Conservation (phyloP, 2,113 vertebrate species). For the Tupaia tana region DNA sequence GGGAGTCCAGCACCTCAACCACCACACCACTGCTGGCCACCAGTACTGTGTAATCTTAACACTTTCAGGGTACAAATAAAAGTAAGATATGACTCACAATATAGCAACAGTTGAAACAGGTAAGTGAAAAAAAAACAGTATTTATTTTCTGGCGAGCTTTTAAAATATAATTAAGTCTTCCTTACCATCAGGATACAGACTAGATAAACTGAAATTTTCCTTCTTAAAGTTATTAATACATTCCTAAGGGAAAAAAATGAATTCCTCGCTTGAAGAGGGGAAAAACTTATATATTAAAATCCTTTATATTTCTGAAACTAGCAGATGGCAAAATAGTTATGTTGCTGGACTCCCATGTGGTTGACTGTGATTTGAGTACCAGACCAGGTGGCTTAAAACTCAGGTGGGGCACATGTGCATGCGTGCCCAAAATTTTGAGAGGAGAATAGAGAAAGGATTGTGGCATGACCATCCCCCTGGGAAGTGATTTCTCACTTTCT, state of each 20-base stretch:
- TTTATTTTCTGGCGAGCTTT: slow-evolving; percentile 28
- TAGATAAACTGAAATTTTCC: background rate
- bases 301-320: background rate
- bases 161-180: slow-evolving; percentile 30
- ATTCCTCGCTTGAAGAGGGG: background rate
- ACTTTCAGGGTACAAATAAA: background rate
- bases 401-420: no score
- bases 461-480: no score
- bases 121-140: background rate
- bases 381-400: no score
- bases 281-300: slow-evolving; percentile 37
- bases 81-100: background rate
- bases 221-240: background rate
- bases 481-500: no score
- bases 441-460: no score
- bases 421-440: no score
- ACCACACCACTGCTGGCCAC: no score
- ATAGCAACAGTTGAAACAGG: slow-evolving; percentile 28
- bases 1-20: no score
- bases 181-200: background rate
- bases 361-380: no score
- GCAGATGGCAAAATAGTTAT: no score
- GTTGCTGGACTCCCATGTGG: no score
- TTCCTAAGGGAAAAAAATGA: background rate
- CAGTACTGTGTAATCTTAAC: background rate